Evolutionary conservation across 2,888 invertebrate species (phyloP), one percentile per base, ranked within the genome.

Genomic region (Reticulitermes lucifugus): DNA sequence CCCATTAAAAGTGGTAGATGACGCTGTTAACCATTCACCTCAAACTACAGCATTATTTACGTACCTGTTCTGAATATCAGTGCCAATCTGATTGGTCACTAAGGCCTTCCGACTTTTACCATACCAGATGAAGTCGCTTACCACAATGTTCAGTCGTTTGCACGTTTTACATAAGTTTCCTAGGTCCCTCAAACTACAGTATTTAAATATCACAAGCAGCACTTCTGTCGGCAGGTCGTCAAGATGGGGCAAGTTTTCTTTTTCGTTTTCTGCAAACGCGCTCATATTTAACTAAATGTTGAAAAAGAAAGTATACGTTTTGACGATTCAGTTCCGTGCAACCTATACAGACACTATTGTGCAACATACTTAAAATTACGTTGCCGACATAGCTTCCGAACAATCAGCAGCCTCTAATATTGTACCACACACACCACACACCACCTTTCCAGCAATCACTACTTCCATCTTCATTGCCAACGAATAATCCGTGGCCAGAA

Each of bases 121-220:
- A 82, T 86, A 87, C 90, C 91, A 91, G 73, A 91, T 90, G 25
- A 90, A 89, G 71, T 91, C 89, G 65, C 90, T 90, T 79, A 94
- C 91, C 25, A 94, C 89, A 25, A 90, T 88, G 75, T 91, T 88
- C 86, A 94, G 92, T 84, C 91, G 89, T 85, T 88, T 89, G 88
- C 92, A 93, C 1, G 92, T 92, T 86, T 91, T 89, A 87, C 91
- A 91, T 60, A 94, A 89, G 84, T 89, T 88, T 71, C 92, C 60
- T 0, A 81, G 70, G 10, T 59, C 21, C 21, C 21, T 43, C 18
- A 65, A 90, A 87, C 91, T 90, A 87, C 93, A 92, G 88, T 91
- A 92, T 87, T 90, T 90, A 87, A 94, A 93, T 87, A 94, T 93
- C 86, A 91, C 89, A 71, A 93, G 88, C 22, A 94, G 89, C 87